A percentile compares a stretch with the other conserved stretches of the same genome.
Evolutionary conservation across 2,113 vertebrate species (phyloP).

Genomic region (Oplegnathus fasciatus): DNA sequence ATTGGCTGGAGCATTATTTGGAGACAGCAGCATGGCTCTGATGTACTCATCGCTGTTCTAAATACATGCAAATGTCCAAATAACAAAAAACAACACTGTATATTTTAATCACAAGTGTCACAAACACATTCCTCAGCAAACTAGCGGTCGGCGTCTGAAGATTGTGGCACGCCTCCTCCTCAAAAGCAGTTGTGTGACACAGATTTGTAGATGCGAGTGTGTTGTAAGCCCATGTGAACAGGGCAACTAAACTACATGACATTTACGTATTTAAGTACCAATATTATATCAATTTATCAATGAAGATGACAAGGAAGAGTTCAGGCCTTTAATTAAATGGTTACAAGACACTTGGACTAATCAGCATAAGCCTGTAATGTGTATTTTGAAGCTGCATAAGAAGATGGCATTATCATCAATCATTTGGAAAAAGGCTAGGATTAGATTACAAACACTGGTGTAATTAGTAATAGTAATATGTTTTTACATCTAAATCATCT

Average conservation of each 20-base stretch:
- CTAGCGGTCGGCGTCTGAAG: not conserved
- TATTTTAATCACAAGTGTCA: not conserved
- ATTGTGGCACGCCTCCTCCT: not conserved
- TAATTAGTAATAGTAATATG: not conserved
- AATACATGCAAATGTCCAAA: constrained; percentile 16
- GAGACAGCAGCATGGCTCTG: not conserved
- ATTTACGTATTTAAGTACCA: not conserved
- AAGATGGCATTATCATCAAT: not conserved
- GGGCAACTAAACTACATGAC: not conserved
- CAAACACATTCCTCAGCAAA: not conserved
- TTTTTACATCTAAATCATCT: not conserved
- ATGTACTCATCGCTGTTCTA: not conserved
- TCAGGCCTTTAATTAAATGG: not conserved
- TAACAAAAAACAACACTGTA: not conserved
- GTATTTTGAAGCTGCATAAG: not conserved
- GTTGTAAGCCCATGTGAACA: not conserved
- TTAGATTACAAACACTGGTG: not conserved
- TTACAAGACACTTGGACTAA: not conserved
- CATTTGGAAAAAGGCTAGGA: not conserved
- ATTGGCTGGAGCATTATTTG: constrained; percentile 1
- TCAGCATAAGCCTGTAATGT: not conserved
- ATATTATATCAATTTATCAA: no score
- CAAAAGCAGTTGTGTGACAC: not conserved
- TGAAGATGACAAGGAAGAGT: not conserved
- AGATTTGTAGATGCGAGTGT: not conserved